phyloP scores from a whole-genome alignment of 1,140 invertebrate genomes.

The Plectrocnemia conspersa region DNA sequence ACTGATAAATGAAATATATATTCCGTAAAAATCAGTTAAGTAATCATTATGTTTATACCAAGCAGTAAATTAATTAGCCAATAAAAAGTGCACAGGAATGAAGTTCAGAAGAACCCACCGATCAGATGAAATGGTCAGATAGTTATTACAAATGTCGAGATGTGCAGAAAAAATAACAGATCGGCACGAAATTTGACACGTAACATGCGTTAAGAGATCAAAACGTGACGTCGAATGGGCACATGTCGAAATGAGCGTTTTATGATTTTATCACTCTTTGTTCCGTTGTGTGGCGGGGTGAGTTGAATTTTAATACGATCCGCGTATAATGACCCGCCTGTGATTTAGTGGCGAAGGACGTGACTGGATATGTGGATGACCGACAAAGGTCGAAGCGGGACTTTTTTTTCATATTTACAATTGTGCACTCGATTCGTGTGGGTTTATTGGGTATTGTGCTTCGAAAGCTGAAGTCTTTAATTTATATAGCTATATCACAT shows the following conservation, averaged over 20 bases:
- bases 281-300: background rate
- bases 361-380: background rate
- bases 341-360: too few species aligned
- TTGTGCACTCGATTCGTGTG: too few species aligned
- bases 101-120: background rate
- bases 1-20: too few species aligned
- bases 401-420: too few species aligned
- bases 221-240: background rate
- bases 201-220: constrained; percentile 10
- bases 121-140: constrained; percentile 1
- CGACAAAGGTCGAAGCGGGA: too few species aligned
- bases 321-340: too few species aligned
- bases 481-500: too few species aligned
- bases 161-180: background rate
- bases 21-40: too few species aligned
- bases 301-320: too few species aligned
- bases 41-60: too few species aligned
- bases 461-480: too few species aligned
- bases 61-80: constrained; percentile 10
- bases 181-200: constrained; percentile 7
- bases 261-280: constrained; percentile 1
- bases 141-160: background rate
- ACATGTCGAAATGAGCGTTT: constrained; percentile 1
- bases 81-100: background rate
- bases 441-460: too few species aligned